Evolutionary conservation across 2,113 vertebrate genomes (phyloP).

Genomic region (Spermophilus dauricus): DNA sequence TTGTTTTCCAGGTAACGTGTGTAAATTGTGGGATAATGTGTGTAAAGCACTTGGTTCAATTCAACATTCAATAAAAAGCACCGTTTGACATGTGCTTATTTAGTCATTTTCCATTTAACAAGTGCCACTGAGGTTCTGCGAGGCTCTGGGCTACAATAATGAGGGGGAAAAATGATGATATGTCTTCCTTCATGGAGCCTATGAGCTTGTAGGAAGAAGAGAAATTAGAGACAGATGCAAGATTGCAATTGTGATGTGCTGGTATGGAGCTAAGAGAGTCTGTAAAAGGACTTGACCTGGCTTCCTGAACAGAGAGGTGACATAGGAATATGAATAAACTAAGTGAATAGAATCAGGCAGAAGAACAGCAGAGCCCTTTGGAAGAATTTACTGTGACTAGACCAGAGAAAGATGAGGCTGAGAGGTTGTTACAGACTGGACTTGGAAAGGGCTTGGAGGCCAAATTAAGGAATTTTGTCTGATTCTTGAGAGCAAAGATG

Average conservation of each 20-base stretch:
- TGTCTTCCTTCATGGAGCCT: neutral
- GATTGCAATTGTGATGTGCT: neutral
- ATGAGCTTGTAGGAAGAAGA: neutral
- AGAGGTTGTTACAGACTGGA: no score
- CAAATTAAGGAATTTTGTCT: neutral
- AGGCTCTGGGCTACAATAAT: neutral
- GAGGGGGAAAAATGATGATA: neutral
- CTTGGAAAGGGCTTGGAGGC: neutral
- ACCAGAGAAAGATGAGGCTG: neutral
- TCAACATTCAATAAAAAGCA: neutral
- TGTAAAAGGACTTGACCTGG: neutral
- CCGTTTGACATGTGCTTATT: neutral
- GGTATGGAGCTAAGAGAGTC: neutral
- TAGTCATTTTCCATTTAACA: neutral
- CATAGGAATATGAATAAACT: neutral
- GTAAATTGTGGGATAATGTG: neutral
- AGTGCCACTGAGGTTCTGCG: neutral
- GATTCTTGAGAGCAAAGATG: neutral
- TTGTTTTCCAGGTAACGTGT: neutral
- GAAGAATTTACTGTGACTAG: neutral
- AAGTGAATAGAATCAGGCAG: neutral
- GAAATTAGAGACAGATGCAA: neutral
- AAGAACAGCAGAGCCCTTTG: neutral
- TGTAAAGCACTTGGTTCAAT: neutral
- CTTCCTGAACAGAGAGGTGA: neutral